Evolutionary conservation across 2,797 vertebrate species (phyloP).

Genomic region (Anguilla megastoma): DNA sequence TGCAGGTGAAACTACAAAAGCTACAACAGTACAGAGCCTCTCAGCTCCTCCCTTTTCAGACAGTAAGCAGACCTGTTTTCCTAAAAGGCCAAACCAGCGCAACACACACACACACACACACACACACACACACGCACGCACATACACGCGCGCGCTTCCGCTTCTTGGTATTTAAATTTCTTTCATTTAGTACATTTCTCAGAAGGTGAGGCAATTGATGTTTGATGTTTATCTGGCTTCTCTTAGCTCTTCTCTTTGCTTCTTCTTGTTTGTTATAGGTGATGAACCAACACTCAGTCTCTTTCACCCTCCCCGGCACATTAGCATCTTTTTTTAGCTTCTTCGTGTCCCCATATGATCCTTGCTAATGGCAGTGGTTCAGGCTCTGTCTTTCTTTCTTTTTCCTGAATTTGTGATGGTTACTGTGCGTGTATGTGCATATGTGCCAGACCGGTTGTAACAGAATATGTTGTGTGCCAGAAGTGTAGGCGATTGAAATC

Average conservation of each 20-base stretch:
- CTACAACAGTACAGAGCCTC: neutral
- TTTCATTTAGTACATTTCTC: constrained; percentile 68
- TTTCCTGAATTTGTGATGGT: neutral
- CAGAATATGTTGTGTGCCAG: neutral
- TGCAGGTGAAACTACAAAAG: constrained; percentile 8
- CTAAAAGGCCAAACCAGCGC: constrained; percentile 38
- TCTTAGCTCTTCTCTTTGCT: constrained; percentile 35
- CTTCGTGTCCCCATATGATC: constrained; percentile 28
- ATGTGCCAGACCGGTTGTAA: neutral
- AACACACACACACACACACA: neutral
- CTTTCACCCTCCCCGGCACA: neutral
- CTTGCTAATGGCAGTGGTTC: constrained; percentile 10
- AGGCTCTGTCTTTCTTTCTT: neutral
- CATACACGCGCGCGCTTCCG: constrained; percentile 52
- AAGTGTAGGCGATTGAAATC: constrained; percentile 12
- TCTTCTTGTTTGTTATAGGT: constrained; percentile 39
- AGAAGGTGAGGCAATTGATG: constrained; percentile 66
- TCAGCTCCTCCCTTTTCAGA: neutral
- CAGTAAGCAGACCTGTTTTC: constrained; percentile 27
- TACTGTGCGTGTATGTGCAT: neutral
- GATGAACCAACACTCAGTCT: neutral
- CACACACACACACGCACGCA: neutral
- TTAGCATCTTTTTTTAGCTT: neutral
- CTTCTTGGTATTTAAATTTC: constrained; percentile 70
- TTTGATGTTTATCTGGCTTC: constrained; percentile 40